Conservation (phyloP, 1,140 invertebrate genomes). For the Pinna nobilis region DNA sequence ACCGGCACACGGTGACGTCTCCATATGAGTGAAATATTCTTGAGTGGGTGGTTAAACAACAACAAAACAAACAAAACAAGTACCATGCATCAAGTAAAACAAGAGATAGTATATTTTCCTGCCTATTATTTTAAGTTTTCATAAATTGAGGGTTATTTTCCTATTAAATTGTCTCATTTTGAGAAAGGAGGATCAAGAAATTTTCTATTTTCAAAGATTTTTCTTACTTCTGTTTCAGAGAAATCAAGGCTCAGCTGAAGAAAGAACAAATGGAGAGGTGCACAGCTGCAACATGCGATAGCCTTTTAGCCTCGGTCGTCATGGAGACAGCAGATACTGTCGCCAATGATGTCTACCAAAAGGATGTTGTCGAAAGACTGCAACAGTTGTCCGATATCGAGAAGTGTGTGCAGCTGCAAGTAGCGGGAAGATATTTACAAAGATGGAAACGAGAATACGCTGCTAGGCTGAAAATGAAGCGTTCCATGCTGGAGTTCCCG, state of each 20-base stretch:
- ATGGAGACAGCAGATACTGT: conserved; percentile 47
- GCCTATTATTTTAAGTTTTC: too few species aligned
- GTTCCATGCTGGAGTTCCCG: conserved; percentile 68
- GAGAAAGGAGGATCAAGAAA: too few species aligned
- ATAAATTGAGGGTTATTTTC: too few species aligned
- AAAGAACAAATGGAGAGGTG: conserved; percentile 50
- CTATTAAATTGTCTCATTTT: too few species aligned
- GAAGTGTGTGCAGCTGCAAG: conserved; percentile 48
- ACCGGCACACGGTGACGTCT: too few species aligned
- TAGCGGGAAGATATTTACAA: conserved; percentile 47
- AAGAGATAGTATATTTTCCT: too few species aligned
- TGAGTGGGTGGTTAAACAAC: too few species aligned
- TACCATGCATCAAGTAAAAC: too few species aligned
- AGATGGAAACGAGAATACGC: conserved; percentile 57
- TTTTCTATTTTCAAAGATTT: too few species aligned
- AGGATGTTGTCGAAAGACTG: conserved; percentile 65
- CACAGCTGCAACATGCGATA: conserved; percentile 29
- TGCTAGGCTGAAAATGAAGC: conserved; percentile 54
- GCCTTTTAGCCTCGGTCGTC: conserved; percentile 47
- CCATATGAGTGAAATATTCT: too few species aligned
- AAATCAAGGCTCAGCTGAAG: conserved; percentile 52
- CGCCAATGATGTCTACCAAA: conserved; percentile 56
- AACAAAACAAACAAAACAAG: too few species aligned
- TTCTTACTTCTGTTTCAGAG: too few species aligned
- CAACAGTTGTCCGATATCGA: conserved; percentile 60